Conservation (phyloP, 2,113 vertebrate species). For the Tretioscincus oriximinensis region DNA sequence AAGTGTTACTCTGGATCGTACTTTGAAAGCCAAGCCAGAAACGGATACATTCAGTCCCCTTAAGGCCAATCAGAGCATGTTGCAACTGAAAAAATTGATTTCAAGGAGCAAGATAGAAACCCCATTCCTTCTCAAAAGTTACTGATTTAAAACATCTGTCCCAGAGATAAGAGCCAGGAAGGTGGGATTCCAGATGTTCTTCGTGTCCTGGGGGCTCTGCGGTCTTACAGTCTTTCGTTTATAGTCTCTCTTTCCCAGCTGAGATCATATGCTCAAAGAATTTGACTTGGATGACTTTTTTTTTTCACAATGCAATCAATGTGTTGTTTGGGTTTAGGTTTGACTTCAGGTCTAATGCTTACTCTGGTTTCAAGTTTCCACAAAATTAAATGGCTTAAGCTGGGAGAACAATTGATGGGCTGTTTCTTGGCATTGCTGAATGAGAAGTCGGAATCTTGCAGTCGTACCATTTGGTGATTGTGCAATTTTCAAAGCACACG, state of each 20-base stretch:
- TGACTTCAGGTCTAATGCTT: background rate
- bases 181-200: background rate
- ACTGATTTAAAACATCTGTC: background rate
- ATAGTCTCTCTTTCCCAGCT: background rate
- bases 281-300: background rate
- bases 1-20: too few species aligned
- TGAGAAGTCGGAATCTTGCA: background rate
- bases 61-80: background rate
- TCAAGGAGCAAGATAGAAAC: background rate
- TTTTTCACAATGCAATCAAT: background rate
- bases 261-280: background rate
- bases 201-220: background rate
- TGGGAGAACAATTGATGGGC: background rate
- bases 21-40: too few species aligned
- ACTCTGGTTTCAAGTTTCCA: background rate
- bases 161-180: background rate
- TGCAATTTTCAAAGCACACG: too few species aligned
- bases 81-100: background rate
- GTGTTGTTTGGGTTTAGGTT: background rate
- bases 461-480: background rate
- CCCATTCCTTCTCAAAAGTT: background rate
- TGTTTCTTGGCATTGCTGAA: background rate
- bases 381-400: background rate
- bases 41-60: background rate
- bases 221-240: background rate